These are phyloP conservation scores for Trichopoda pennipes DNA, from an alignment of 2,888 invertebrate species.

Conservation along the genomic window DNA sequence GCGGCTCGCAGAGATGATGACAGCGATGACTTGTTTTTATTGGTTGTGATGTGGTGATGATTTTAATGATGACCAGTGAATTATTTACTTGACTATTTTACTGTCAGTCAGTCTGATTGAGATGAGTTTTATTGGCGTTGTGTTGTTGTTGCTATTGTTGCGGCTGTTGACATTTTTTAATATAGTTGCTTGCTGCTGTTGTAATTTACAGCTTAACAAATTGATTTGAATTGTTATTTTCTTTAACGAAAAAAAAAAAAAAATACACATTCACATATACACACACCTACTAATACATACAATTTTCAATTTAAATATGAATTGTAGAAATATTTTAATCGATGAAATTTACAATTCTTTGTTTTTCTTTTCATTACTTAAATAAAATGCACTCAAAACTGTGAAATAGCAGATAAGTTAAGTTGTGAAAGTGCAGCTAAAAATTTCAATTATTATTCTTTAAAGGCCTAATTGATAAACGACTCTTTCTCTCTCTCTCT, in stretches of 20 bases:
- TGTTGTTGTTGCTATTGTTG: conserved; percentile 18
- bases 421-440: conserved; percentile 6
- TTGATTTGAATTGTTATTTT: conserved; percentile 63
- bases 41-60: conserved; percentile 4
- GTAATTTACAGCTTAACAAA: conserved; percentile 62
- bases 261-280: too few species aligned
- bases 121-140: conserved; percentile 33
- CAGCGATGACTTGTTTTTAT: conserved; percentile 4
- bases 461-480: conserved; percentile 49
- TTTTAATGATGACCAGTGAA: conserved; percentile 34
- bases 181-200: conserved; percentile 31
- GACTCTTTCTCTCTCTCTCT: background rate
- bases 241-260: conserved; percentile 10
- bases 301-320: conserved; percentile 35
- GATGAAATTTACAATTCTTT: conserved; percentile 50
- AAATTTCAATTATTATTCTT: background rate
- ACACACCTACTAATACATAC: too few species aligned
- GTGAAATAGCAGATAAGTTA: conserved; percentile 5
- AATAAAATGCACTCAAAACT: conserved; percentile 59
- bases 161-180: conserved; percentile 37
- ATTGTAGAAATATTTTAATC: conserved; percentile 27
- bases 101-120: conserved; percentile 25
- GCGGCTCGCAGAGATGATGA: conserved; percentile 13
- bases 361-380: conserved; percentile 50
- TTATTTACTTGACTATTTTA: conserved; percentile 42